Conservation (phyloP, 2,113 vertebrate species). For the Heterotilapia buettikoferi region DNA sequence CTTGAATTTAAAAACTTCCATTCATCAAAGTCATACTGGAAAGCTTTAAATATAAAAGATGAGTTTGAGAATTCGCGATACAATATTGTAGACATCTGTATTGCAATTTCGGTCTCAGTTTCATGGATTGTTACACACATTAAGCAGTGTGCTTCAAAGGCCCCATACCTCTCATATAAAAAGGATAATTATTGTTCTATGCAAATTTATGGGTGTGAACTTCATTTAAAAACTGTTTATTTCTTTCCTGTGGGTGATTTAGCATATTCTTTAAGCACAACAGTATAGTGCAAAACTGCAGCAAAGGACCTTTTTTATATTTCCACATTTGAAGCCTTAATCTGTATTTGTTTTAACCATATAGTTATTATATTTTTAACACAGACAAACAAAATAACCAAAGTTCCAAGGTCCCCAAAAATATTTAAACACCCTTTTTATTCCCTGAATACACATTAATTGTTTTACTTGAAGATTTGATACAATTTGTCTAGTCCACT, state of each 20-base stretch:
- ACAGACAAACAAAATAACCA: background rate
- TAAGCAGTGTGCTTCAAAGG: background rate
- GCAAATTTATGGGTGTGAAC: background rate
- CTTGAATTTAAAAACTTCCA: background rate
- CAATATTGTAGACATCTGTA: background rate
- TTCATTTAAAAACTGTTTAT: background rate
- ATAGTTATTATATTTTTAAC: background rate
- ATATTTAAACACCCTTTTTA: background rate
- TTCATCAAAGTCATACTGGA: background rate
- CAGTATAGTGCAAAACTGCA: background rate
- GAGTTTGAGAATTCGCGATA: background rate
- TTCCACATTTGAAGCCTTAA: background rate
- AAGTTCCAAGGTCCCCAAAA: background rate
- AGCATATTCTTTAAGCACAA: accelerated
- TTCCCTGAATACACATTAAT: background rate
- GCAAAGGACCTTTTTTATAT: background rate
- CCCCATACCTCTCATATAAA: background rate
- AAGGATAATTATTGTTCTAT: background rate
- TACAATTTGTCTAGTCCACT: accelerated
- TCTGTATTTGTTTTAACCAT: background rate
- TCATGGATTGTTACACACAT: background rate
- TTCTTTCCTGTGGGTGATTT: background rate
- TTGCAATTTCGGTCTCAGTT: background rate
- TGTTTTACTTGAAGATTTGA: background rate
- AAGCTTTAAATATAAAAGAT: background rate